A percentile compares a stretch with the other conserved stretches of the same genome.
phyloP scores from a whole-genome alignment of 2,113 vertebrate species.

The Sinocyclocheilus grahami region DNA sequence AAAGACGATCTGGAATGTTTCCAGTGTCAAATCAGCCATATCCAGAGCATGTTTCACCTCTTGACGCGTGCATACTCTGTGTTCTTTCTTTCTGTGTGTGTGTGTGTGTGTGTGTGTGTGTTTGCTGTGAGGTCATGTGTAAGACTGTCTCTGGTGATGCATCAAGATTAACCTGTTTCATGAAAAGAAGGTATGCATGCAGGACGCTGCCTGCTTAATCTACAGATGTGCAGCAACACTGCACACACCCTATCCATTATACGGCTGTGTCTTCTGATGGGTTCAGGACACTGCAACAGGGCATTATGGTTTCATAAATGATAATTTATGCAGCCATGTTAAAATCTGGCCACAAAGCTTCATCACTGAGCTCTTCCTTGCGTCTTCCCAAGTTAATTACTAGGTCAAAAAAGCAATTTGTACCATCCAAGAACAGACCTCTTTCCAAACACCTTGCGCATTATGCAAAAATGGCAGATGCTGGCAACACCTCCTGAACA shows the following conservation, averaged over 20 bases:
- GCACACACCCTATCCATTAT: constrained; percentile 58
- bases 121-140: constrained; percentile 22
- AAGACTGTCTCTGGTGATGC: constrained; percentile 25
- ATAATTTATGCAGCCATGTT: constrained; percentile 75
- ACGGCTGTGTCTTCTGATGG: constrained; percentile 51
- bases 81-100: constrained; percentile 21
- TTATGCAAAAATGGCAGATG: constrained; percentile 82
- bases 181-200: neutral
- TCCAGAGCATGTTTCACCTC: constrained; percentile 69
- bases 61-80: constrained; percentile 21
- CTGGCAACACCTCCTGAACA: constrained; percentile 77
- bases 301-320: constrained; percentile 75
- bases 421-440: constrained; percentile 72
- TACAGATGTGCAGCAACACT: constrained; percentile 42
- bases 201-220: constrained; percentile 18
- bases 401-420: constrained; percentile 83
- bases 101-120: constrained; percentile 33
- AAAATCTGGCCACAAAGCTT: constrained; percentile 73
- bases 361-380: constrained; percentile 71
- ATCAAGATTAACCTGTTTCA: constrained; percentile 43
- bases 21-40: constrained; percentile 88
- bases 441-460: constrained; percentile 72
- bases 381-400: constrained; percentile 78
- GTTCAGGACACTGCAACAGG: constrained; percentile 69
- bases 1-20: constrained; percentile 86